These are phyloP conservation scores for Hydriomena furcata DNA, from an alignment of 2,888 invertebrate species.

Conservation along the genomic window DNA sequence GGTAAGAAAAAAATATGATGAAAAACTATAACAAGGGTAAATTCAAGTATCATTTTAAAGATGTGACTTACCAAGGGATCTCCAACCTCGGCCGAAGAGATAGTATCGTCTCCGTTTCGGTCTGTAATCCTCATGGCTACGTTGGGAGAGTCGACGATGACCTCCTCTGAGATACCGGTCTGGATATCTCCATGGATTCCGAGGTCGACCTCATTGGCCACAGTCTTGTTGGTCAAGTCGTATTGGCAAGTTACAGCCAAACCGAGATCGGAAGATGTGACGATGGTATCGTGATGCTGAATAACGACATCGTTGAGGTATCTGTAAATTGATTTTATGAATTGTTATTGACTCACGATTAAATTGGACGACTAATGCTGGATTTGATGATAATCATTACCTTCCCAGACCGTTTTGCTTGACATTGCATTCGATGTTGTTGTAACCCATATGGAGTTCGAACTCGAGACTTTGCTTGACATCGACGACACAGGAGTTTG, in stretches of 20 bases:
- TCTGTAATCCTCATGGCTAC: slow-evolving; percentile 97
- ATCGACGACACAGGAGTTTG: slow-evolving; percentile 95
- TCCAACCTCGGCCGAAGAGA: slow-evolving; percentile 95
- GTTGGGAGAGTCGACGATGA: slow-evolving; percentile 96
- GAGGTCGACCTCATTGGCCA: slow-evolving; percentile 95
- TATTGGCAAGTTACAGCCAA: slow-evolving; percentile 97
- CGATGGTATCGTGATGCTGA: slow-evolving; percentile 97
- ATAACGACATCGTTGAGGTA: slow-evolving; percentile 96
- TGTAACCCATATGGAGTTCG: slow-evolving; percentile 95
- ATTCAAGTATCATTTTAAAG: slow-evolving; percentile 9
- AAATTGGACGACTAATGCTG: not conserved
- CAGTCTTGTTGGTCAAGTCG: slow-evolving; percentile 96
- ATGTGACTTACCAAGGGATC: slow-evolving; percentile 87
- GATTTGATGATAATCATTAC: slow-evolving; percentile 45
- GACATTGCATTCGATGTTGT: slow-evolving; percentile 96
- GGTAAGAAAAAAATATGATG: slow-evolving; percentile 1
- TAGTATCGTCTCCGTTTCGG: slow-evolving; percentile 91
- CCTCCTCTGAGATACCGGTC: slow-evolving; percentile 94
- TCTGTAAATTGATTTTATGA: slow-evolving; percentile 50
- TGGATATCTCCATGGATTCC: slow-evolving; percentile 95
- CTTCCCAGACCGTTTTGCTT: slow-evolving; percentile 94
- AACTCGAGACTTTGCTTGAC: slow-evolving; percentile 95
- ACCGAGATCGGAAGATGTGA: slow-evolving; percentile 96
- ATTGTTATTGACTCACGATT: slow-evolving; percentile 12
- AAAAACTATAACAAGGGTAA: slow-evolving; percentile 4